These are phyloP conservation scores for Euspilapteryx auroguttella DNA, from an alignment of 2,888 invertebrate genomes.

Conservation along the genomic window DNA sequence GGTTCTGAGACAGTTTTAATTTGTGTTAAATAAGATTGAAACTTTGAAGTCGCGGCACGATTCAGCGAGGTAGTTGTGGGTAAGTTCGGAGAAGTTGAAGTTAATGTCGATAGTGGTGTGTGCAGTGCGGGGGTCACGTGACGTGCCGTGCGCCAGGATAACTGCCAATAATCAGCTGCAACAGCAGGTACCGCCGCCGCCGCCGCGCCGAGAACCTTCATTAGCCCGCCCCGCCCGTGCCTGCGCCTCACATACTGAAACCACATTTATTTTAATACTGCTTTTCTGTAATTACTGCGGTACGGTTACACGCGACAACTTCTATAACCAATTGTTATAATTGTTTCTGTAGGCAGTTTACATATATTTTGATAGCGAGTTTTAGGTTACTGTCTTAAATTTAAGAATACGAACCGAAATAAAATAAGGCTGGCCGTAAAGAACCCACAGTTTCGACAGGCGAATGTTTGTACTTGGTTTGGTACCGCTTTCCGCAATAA, in stretches of 20 bases:
- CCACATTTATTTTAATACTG: conserved; percentile 25
- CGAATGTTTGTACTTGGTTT: conserved; percentile 29
- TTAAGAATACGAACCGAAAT: conserved; percentile 15
- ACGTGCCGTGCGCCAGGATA: conserved; percentile 36
- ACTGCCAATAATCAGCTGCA: conserved; percentile 24
- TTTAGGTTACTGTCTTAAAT: no score
- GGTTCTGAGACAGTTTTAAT: no score
- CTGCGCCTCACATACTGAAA: no score
- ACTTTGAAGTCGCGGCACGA: no score
- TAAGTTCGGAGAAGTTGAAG: no score
- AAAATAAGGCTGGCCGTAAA: conserved; percentile 40
- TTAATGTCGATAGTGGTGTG: no score
- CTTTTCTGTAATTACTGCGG: conserved; percentile 28
- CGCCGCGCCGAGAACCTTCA: no score
- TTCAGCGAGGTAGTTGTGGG: no score
- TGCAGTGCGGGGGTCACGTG: conserved; percentile 21
- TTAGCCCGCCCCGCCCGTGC: no score
- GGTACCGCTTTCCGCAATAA: conserved; percentile 32
- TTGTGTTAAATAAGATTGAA: no score
- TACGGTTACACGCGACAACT: conserved; percentile 17
- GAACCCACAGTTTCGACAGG: conserved; percentile 31
- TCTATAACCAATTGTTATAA: background rate
- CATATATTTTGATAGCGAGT: no score
- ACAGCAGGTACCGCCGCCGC: conserved; percentile 15
- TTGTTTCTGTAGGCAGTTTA: background rate